Evolutionary conservation across 2,113 vertebrate genomes (phyloP).

Genomic region (Eulemur rufifrons): DNA sequence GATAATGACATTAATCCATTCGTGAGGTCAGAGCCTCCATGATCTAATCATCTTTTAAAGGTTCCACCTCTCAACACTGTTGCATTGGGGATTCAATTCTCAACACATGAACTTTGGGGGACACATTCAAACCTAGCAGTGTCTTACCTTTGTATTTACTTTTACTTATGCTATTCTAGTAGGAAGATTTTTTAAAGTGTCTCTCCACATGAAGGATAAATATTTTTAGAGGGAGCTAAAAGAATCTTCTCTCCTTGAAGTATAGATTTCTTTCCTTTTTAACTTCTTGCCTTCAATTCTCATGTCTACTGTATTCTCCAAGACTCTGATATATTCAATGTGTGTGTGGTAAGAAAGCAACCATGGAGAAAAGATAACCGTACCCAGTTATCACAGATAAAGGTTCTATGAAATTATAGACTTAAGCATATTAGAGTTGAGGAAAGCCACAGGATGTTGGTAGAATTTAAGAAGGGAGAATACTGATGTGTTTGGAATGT

Average conservation of each 20-base stretch:
- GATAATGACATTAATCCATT: neutral
- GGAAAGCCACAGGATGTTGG: neutral
- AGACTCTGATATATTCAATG: neutral
- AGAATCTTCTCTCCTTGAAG: neutral
- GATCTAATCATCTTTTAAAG: neutral
- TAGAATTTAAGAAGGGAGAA: neutral
- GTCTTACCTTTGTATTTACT: constrained; percentile 14
- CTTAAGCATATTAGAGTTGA: neutral
- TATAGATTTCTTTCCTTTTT: neutral
- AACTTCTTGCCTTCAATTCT: neutral
- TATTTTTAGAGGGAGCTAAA: constrained; percentile 26
- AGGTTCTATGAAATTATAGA: neutral
- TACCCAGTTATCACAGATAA: neutral
- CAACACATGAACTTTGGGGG: neutral
- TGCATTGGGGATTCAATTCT: neutral
- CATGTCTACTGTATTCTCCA: neutral
- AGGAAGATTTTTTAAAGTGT: neutral
- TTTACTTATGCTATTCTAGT: neutral
- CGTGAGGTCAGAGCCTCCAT: neutral
- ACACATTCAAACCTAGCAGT: neutral
- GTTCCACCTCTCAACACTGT: neutral
- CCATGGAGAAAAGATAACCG: neutral
- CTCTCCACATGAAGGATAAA: constrained; percentile 26
- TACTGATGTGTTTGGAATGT: neutral
- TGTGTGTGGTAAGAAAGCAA: neutral